Evolutionary conservation across 2,797 vertebrate genomes (phyloP), one percentile per base, ranked within the genome.

Genomic region (Sarcophilus harrisii): DNA sequence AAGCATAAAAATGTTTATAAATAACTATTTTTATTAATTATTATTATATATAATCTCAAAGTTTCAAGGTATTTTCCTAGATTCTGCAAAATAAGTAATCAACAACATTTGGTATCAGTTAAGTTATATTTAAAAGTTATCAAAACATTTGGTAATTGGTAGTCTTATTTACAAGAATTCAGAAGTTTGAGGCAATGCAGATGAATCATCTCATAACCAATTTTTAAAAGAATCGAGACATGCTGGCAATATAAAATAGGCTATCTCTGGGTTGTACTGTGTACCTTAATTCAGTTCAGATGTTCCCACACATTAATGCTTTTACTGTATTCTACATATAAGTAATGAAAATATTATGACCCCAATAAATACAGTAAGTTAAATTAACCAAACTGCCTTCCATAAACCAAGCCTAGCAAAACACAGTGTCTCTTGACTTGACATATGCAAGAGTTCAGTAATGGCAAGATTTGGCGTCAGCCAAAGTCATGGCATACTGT

Each of bases 321-420:
- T 93, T 55, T 91, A 94, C 97, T 96, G 92, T 95, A 96, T 62
- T 97, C 97, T 96, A 96, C 89, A 96, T 60, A 96, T 90, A 96
- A 59, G 95, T 93, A 91, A 87, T 96, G 95, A 97, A 97, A 97
- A 97, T 98, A 98, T 98, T 98, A 96, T 96, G 94, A 97, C 95
- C 30, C 1, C 93, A 94, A 97, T 96, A 97, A 96, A 98, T 97
- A 87, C 3, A 96, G 94, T 0, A 12, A 98, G 95, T 98, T 95
- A 97, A 95, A 87, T 0, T 29, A 95, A 60, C 13, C 94, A 96
- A 90, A 12, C 27, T 24, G 12, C 30, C 90, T 45, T 93, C 81
- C 24, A 62, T 93, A 95, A 90, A 45, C 96, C 90, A 92, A 59
- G 0, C 90, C 73, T 30, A 93, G 90, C 93, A 92, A 96, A 96